Evolutionary conservation across 2,113 vertebrate species (phyloP).

Genomic region (Terrapene triunguis): DNA sequence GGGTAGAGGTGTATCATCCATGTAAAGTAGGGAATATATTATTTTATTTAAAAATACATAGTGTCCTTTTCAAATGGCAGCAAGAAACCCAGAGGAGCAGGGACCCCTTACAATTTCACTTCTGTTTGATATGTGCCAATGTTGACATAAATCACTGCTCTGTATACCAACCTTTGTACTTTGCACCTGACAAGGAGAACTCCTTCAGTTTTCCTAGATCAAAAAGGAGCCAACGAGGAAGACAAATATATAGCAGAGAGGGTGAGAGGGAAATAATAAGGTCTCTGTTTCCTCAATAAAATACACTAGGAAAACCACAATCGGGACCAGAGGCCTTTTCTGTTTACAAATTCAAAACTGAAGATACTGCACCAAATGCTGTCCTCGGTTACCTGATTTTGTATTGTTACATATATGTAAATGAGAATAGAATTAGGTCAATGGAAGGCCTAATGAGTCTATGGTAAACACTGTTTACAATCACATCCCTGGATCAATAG

Average conservation of each 20-base stretch:
- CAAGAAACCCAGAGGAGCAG: neutral
- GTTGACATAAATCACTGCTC: neutral
- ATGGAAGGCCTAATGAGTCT: slow-evolving; percentile 17
- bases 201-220: neutral
- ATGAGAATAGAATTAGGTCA: neutral
- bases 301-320: neutral
- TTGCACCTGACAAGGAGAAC: neutral
- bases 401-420: slow-evolving; percentile 39
- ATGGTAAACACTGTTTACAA: slow-evolving; percentile 8
- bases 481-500: neutral
- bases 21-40: neutral
- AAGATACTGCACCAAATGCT: slow-evolving; percentile 27
- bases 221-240: slow-evolving; percentile 35
- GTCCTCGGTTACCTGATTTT: slow-evolving; percentile 63
- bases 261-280: slow-evolving; percentile 26
- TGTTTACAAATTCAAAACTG: slow-evolving; percentile 46
- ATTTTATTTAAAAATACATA: neutral
- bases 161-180: neutral
- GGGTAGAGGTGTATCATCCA: neutral
- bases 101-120: neutral
- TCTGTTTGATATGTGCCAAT: neutral
- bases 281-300: slow-evolving; percentile 36
- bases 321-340: slow-evolving; percentile 16
- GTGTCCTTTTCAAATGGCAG: neutral
- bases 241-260: neutral